Conservation (phyloP, 2,888 invertebrate genomes). For the Polydrusus tereticollis region DNA sequence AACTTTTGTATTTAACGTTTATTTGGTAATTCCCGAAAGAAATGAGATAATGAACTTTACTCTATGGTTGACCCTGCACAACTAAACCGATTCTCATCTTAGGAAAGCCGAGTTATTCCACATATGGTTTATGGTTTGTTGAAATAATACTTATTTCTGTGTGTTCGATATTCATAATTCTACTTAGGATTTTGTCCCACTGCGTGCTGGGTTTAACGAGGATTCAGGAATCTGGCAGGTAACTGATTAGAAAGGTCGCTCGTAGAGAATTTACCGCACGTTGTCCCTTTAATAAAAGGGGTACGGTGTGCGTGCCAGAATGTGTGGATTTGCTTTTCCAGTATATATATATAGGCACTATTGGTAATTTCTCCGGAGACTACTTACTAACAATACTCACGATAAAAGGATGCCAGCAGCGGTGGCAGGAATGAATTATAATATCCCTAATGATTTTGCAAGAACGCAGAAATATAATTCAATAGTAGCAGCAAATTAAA, state of each 20-base stretch:
- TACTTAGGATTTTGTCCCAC: not conserved
- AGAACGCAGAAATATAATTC: not conserved
- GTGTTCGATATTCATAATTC: too few relatives aligned
- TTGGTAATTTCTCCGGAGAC: constrained; percentile 48
- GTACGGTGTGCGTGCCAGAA: constrained; percentile 41
- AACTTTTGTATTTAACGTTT: too few relatives aligned
- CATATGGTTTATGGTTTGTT: too few relatives aligned
- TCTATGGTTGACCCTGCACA: too few relatives aligned
- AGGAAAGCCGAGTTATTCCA: too few relatives aligned
- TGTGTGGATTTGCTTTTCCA: constrained; percentile 38
- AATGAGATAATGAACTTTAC: too few relatives aligned
- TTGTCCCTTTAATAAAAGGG: constrained; percentile 43
- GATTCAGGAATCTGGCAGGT: constrained; percentile 39
- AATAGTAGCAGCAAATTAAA: not conserved
- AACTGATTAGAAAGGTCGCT: constrained; percentile 41
- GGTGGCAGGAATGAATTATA: constrained; percentile 25
- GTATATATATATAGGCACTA: constrained; percentile 37
- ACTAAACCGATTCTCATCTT: too few relatives aligned
- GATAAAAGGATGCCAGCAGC: constrained; percentile 21
- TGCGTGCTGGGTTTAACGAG: constrained; percentile 27
- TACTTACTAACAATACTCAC: constrained; percentile 37
- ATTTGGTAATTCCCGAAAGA: too few relatives aligned
- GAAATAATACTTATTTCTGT: too few relatives aligned
- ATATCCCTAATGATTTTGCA: constrained; percentile 31
- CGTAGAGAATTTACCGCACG: constrained; percentile 35